These are phyloP conservation scores for Gadopsis bispinosus DNA, from an alignment of 2,797 vertebrate species.

Conservation along the genomic window DNA sequence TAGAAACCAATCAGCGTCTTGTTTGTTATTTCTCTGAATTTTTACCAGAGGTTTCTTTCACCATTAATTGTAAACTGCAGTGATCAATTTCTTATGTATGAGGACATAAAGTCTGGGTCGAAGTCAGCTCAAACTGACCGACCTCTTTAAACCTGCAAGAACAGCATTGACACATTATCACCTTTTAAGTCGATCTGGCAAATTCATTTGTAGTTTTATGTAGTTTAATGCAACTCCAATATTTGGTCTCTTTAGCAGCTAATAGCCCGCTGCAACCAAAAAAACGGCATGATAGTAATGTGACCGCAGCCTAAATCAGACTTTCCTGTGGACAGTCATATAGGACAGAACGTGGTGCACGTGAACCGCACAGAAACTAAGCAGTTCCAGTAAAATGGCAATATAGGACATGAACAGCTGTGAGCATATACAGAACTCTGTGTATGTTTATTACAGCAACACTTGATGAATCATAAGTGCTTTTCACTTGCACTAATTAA, in stretches of 20 bases:
- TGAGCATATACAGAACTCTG: not conserved
- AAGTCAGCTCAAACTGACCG: too few relatives aligned
- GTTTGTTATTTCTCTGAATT: not conserved
- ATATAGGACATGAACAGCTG: not conserved
- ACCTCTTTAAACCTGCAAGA: too few relatives aligned
- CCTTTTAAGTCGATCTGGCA: too few relatives aligned
- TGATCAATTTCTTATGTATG: too few relatives aligned
- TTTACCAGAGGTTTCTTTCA: too few relatives aligned
- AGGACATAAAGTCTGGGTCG: too few relatives aligned
- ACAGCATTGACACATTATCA: too few relatives aligned
- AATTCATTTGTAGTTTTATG: too few relatives aligned
- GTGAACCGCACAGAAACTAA: not conserved
- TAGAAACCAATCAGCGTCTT: not conserved
- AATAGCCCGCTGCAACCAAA: too few relatives aligned
- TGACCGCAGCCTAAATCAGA: not conserved
- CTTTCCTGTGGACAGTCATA: too few relatives aligned
- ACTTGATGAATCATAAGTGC: not conserved
- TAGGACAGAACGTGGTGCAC: not conserved
- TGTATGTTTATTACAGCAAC: not conserved
- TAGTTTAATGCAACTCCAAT: not conserved
- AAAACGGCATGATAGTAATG: not conserved
- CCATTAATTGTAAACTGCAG: not conserved
- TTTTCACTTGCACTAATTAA: not conserved
- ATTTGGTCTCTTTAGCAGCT: not conserved
- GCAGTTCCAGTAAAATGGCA: too few relatives aligned